Evolutionary conservation across 2,888 invertebrate species (phyloP), one percentile per base, ranked within the genome.

Genomic region (Mayetiola destructor): DNA sequence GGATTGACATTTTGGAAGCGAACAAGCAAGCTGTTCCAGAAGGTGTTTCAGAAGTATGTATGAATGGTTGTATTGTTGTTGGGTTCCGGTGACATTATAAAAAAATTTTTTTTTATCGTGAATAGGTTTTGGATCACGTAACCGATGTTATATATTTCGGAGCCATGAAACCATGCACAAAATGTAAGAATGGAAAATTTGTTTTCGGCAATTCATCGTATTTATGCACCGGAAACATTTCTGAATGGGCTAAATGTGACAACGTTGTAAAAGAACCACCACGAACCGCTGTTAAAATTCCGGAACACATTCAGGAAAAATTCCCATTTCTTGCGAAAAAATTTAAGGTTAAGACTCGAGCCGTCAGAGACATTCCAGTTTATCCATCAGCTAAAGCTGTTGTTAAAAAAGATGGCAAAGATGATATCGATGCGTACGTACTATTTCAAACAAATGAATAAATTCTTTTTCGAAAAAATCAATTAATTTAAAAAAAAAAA

Each of bases 91-190:
- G 20, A 21, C n/a, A 10, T 8, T 3, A 23, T 20, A 5, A 16
- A 21, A 23, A 16, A 9, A 52, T 48, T 53, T 6, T 27, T 55
- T 36, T 42, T 42, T 20, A 6, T 42, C 12, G 18, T 56, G n/a
- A n/a, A 29, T 66, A 90, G 86, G 78, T 85, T 58, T 68, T 88
- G 58, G 89, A 93, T 69, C 77, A 77, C 56, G 69, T 93, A 5
- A 78, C 88, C 10, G 97, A 99, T 71, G 76, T 81, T 32, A 84
- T 97, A 80, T 79, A 84, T 0, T 99, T 97, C 74, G 99, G 97
- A 30, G 80, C 82, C 2, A 74, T 92, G 3, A 70, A 78, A 59
- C 80, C 79, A 0, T 99, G 97, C 65, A 78, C 80, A 56, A 69
- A 75, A 1, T 57, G 57, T 18, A 42, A 42, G n/a, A 48, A 48